These are phyloP conservation scores for Caenorhabditis inopinata DNA, from an alignment of 1,140 invertebrate species.

Conservation along the genomic window DNA sequence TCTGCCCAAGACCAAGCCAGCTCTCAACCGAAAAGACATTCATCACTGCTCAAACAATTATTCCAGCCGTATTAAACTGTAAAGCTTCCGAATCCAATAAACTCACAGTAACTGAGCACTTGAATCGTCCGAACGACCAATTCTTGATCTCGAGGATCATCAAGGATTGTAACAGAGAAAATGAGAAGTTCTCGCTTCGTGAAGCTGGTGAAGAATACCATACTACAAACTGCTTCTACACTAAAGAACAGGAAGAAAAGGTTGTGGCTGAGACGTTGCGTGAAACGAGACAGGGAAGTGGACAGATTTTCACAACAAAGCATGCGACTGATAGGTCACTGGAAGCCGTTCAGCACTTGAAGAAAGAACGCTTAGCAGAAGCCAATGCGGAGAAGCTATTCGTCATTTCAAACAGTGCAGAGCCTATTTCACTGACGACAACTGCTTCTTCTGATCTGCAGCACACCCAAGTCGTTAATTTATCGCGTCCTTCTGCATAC, in stretches of 20 bases:
- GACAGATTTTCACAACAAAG: conserved; percentile 26
- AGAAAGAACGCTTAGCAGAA: background rate
- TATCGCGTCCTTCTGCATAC: background rate
- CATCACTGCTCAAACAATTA: conserved; percentile 42
- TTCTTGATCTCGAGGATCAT: background rate
- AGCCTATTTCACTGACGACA: background rate
- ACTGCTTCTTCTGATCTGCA: background rate
- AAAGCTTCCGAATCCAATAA: background rate
- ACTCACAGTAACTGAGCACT: conserved; percentile 18
- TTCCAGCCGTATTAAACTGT: conserved; percentile 9
- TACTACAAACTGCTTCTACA: conserved; percentile 32
- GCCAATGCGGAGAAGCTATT: background rate
- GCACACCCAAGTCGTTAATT: background rate
- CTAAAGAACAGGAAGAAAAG: background rate
- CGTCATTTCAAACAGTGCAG: background rate
- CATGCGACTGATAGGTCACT: background rate
- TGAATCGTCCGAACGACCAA: background rate
- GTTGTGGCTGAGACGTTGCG: background rate
- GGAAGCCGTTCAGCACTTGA: background rate
- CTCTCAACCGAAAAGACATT: conserved; percentile 25
- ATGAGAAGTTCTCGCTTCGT: background rate
- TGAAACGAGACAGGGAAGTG: conserved; percentile 33
- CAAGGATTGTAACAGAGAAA: conserved; percentile 11
- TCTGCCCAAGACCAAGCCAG: conserved; percentile 40
- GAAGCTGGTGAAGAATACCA: conserved; percentile 42